Evolutionary conservation across 2,797 vertebrate genomes (phyloP).

Genomic region (Gymnodraco acuticeps): DNA sequence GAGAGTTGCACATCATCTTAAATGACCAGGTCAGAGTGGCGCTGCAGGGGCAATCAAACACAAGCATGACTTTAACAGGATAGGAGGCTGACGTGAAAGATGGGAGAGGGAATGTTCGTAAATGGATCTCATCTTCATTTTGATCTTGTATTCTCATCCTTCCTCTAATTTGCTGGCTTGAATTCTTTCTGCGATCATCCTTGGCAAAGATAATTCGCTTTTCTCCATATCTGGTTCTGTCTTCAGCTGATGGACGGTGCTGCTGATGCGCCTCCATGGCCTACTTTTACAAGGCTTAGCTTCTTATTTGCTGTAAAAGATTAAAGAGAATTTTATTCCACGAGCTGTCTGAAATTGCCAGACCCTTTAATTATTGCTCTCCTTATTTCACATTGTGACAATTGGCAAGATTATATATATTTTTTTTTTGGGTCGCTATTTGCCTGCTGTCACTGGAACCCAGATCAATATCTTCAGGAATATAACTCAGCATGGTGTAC

Average conservation of each 20-base stretch:
- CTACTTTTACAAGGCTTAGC: constrained; percentile 58
- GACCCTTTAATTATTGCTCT: constrained; percentile 45
- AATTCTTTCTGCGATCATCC: constrained; percentile 35
- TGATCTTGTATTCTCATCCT: constrained; percentile 41
- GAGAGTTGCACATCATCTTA: constrained; percentile 86
- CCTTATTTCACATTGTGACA: constrained; percentile 45
- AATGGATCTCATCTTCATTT: constrained; percentile 33
- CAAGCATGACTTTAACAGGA: constrained; percentile 74
- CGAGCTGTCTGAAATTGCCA: constrained; percentile 26
- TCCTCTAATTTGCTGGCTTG: constrained; percentile 41
- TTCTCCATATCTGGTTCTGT: constrained; percentile 41
- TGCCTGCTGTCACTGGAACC: constrained; percentile 26
- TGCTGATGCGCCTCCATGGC: constrained; percentile 37
- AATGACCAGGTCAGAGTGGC: constrained; percentile 83
- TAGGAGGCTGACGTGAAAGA: constrained; percentile 30
- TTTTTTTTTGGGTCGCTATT: constrained; percentile 46
- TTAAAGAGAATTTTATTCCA: constrained; percentile 22
- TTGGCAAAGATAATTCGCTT: constrained; percentile 43
- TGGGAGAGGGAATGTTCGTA: neutral
- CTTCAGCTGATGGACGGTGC: constrained; percentile 37
- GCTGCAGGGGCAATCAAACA: constrained; percentile 82
- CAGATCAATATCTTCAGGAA: constrained; percentile 58
- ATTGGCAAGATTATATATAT: constrained; percentile 15
- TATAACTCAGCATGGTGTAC: constrained; percentile 33
- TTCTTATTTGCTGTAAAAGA: constrained; percentile 48